Base-by-base conservation (phyloP, 2,888 invertebrate genomes). In the Apamea monoglypha region DNA sequence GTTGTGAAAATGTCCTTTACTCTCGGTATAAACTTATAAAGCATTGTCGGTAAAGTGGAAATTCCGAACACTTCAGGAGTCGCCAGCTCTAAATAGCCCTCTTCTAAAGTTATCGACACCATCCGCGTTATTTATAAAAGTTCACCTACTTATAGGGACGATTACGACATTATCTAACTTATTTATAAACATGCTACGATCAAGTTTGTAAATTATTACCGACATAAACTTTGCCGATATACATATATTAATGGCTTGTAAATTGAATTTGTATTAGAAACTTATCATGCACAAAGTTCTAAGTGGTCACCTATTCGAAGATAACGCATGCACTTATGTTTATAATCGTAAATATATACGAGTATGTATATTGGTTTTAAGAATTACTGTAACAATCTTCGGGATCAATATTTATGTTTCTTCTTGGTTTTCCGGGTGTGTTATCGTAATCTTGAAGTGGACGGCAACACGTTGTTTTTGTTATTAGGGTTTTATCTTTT, bases 81-180 rank as follows among this genome's bases (percentile, higher is more conserved):
- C 50, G 40, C 47, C 70, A 70, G 78, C 76, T 78, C 67, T 64
- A 78, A 83, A 88, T 87, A 86, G 78, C 76, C 69, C 64, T 50
- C 36, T 56, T 61, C 81, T 81, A 75, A 82, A 88, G 72, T 78
- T 87, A 83, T 87, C 76, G 80, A 81, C 67, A 81, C 74, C 70
- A 75, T 74, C 66, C 74, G 25, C 59, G 76, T 87, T 88, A 87
- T 88, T 87, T 86, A 88, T 87, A 88, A 87, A 84, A 84, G 70
- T 78, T 81, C 69, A 32, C 71, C 63, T 74, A 73, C 76, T 70
- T 74, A 77, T 78, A 70, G 70, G 67, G 64, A 25, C 50, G 74
- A 83, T 63, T 76, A 68, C 59, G 66, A 75, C 76, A 80, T 76
- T 81, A 78, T 74, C 70, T 75, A 40, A 59, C 75, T 81, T 83